Conservation (phyloP, 1,140 invertebrate genomes). For the silkworm (Bombyx mori) region ASM3026992v2 NC_085112.1:4122501-4123000, state of each 20-base stretch:
- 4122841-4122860: constrained; percentile 51
- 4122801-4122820: constrained; percentile 53
- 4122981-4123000: too few species aligned
- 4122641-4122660: constrained; percentile 32
- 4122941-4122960: too few species aligned
- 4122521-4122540: constrained; percentile 64
- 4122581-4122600: constrained; percentile 42
- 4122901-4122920: too few species aligned
- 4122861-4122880: constrained; percentile 4
- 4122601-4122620: constrained; percentile 40
- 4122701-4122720: constrained; percentile 20
- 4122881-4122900: too few species aligned
- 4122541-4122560: constrained; percentile 33
- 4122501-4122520: constrained; percentile 50
- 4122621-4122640: constrained; percentile 44
- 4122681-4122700: constrained; percentile 51
- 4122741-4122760: not conserved
- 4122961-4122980: too few species aligned
- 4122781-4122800: constrained; percentile 52
- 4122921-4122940: too few species aligned
- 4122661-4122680: constrained; percentile 42
- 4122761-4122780: constrained; percentile 11
- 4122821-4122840: constrained; percentile 67
- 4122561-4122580: constrained; percentile 30
- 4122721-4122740: not conserved